Evolutionary conservation across 2,888 invertebrate genomes (phyloP), one percentile per base, ranked within the genome.

Genomic region (Acanthosepion esculentum): DNA sequence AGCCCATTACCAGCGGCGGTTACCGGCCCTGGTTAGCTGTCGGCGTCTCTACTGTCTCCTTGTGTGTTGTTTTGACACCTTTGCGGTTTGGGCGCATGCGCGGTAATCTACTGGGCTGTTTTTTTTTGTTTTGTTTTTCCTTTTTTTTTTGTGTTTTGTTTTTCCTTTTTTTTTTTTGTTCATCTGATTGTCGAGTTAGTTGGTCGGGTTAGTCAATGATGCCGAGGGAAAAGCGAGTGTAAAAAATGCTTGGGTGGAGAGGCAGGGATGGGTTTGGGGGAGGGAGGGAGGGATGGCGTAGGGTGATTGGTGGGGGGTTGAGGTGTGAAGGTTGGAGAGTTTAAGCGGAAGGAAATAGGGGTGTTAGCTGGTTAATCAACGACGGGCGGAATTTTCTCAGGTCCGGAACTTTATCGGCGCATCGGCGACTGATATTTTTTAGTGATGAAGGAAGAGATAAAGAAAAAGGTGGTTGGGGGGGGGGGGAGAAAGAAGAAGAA

Each of bases 21-120:
- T 78, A 78, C n/a, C 78, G 78, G 78, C n/a, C 78, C n/a, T 78
- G 78, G 78, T 78, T 78, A 78, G 78, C 78, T 78, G 78, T 78
- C 33, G 78, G 78, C 78, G 78, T n/a, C 78, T n/a, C 12, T 33
- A 10, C 78, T 78, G 78, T 78, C 78, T 78, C n/a, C 78, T 78
- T 78, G n/a, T 78, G 78, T 78, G 78, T 78, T 78, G 78, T 78
- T 78, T 78, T 78, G 4, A 78, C 78, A 78, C 78, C 78, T 78
- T 78, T 78, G 78, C 78, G 78, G 78, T 78, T 78, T 78, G n/a
- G 33, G 78, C 78, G 33, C 78, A 78, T 78, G 78, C 78, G 78
- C n/a, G 78, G n/a, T 78, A 78, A 78, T 78, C n/a, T 78, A n/a
- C 78, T n/a, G 78, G 78, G 33, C n/a, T n/a, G 4, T n/a, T 12